These are phyloP conservation scores for Brachyopa scutellaris DNA, from an alignment of 2,888 invertebrate species.

Conservation along the genomic window DNA sequence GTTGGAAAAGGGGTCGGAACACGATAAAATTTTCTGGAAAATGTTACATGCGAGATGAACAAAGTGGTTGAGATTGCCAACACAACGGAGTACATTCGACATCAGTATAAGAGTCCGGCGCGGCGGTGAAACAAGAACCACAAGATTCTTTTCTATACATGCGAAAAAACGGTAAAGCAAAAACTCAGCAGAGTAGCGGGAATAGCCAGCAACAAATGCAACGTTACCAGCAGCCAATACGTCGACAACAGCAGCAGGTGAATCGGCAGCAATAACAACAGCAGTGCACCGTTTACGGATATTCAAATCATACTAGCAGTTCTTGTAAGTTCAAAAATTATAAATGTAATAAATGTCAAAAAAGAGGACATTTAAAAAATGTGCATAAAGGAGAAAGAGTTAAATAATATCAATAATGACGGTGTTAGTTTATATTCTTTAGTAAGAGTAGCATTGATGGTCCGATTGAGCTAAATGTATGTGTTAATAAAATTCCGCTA, in stretches of 20 bases:
- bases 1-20: no score
- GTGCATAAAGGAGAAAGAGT: conserved; percentile 26
- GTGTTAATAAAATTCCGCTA: conserved; percentile 21
- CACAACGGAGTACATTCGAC: conserved; percentile 32
- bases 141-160: conserved; percentile 21
- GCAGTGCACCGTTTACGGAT: conserved; percentile 47
- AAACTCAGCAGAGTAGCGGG: conserved; percentile 1
- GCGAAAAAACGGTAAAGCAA: not conserved
- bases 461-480: conserved; percentile 19
- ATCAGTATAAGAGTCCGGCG: conserved; percentile 25
- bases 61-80: conserved; percentile 44
- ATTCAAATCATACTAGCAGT: conserved; percentile 37
- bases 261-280: conserved; percentile 9
- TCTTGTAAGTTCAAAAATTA: conserved; percentile 60
- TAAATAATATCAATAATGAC: conserved; percentile 35
- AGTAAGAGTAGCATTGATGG: conserved; percentile 4
- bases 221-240: not conserved
- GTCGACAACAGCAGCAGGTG: conserved; percentile 13
- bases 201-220: conserved; percentile 6
- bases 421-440: conserved; percentile 28
- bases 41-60: conserved; percentile 12
- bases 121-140: conserved; percentile 3
- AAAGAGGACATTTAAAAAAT: conserved; percentile 64
- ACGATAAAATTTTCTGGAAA: conserved; percentile 60
- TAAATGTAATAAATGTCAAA: conserved; percentile 60